phyloP scores from a whole-genome alignment of 2,797 vertebrate species.

The Euthynnus affinis region DNA sequence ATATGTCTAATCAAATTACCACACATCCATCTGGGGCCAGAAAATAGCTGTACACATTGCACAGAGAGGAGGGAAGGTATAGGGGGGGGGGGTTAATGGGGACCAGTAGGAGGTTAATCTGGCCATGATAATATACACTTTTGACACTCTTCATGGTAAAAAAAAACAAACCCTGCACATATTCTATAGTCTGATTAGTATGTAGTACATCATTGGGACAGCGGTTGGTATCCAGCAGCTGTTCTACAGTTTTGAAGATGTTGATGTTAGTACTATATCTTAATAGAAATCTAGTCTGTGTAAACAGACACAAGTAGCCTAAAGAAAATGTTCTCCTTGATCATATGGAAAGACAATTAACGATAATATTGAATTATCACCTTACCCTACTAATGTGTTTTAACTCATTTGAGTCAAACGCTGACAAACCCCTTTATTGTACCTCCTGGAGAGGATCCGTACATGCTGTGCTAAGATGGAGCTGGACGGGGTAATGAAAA shows the following conservation, averaged over 20 bases:
- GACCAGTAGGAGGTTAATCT: background rate
- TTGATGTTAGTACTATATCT: background rate
- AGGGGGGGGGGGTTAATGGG: too few species aligned
- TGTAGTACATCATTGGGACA: constrained; percentile 6
- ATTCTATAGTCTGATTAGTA: background rate
- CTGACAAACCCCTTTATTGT: background rate
- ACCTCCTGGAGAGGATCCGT: constrained; percentile 9
- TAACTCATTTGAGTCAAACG: background rate
- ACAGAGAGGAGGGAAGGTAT: too few species aligned
- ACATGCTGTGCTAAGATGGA: constrained; percentile 34
- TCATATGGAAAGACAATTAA: background rate
- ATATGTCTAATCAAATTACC: too few species aligned
- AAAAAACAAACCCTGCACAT: too few species aligned
- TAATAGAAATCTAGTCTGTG: background rate
- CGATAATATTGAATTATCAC: background rate
- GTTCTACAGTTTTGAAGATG: background rate
- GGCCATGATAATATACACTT: background rate
- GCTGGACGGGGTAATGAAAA: constrained; percentile 49
- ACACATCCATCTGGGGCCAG: too few species aligned
- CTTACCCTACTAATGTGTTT: background rate
- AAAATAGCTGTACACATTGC: too few species aligned
- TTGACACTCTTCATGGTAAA: background rate
- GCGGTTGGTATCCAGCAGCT: background rate
- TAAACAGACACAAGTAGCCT: background rate
- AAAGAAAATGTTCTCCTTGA: background rate